Evolutionary conservation across 2,113 vertebrate species (phyloP).

Genomic region (Andinoacara biseriatus): DNA sequence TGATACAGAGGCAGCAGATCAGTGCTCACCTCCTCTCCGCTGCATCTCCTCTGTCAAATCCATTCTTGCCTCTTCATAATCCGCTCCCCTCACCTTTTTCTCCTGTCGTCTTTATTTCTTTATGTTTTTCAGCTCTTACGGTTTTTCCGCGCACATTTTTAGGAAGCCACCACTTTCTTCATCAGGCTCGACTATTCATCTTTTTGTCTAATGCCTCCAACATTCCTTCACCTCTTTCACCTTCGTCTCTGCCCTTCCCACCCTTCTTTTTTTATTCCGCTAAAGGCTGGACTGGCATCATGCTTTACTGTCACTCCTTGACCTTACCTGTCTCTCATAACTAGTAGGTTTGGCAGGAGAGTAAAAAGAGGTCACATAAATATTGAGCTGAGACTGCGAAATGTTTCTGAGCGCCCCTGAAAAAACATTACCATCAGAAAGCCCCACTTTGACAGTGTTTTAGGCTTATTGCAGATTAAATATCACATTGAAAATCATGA

Average conservation of each 20-base stretch:
- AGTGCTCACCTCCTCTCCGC: conserved; percentile 18
- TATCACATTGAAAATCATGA: neutral
- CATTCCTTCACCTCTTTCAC: conserved; percentile 3
- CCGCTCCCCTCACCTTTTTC: conserved; percentile 37
- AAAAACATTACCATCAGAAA: neutral
- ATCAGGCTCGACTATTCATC: neutral
- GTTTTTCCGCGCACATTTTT: conserved; percentile 13
- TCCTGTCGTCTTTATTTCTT: neutral
- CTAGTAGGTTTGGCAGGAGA: neutral
- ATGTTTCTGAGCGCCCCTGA: neutral
- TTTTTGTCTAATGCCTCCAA: conserved; percentile 23
- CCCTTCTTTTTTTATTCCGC: neutral
- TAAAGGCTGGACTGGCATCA: conserved; percentile 9
- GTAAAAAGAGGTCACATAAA: conserved; percentile 11
- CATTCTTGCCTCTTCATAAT: conserved; percentile 17
- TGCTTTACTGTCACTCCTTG: conserved; percentile 23
- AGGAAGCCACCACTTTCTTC: neutral
- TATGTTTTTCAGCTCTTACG: neutral
- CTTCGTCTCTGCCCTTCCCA: neutral
- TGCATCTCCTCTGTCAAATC: conserved; percentile 26
- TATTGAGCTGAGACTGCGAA: neutral
- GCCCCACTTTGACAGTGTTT: neutral
- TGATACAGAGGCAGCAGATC: conserved; percentile 25
- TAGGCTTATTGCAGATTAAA: neutral
- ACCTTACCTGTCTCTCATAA: conserved; percentile 33